Evolutionary conservation across 2,113 vertebrate species (phyloP), one percentile per base, ranked within the genome.

Genomic region (Leptodactylus fuscus): DNA sequence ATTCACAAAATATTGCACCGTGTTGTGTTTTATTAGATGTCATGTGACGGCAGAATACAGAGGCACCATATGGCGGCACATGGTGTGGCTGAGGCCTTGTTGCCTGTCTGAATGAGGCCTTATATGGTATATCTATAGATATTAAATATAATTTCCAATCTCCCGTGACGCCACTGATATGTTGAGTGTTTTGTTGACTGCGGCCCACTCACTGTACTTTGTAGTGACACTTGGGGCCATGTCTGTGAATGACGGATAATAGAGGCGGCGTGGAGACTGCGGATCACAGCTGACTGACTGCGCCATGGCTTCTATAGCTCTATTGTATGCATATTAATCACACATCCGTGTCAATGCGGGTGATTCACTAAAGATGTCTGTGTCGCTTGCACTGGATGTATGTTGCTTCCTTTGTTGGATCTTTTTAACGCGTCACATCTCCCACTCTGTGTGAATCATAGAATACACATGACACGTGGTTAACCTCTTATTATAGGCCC

Each of bases 401-500:
- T 41, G 18, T 15, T 41, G 18, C 22, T 2, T 79, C n/a, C 32
- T 79, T 24, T 78, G 32, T 36, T n/a, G 32, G 20, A 15, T 78
- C 32, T 55, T 48, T 48, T 0, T 29, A 34, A 29, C 73, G 49
- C 34, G 2, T 79, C 76, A 38, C 27, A 15, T 58, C 51, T 53
- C 48, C 75, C 75, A 77, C 49, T 53, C 48, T 41, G 1, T 36
- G 34, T 58, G 41, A 75, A 15, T 75, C 71, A 49, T 75, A 34
- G 15, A n/a, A n/a, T 36, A 41, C 5, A 49, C 16, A 77, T 55
- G 49, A 20, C 13, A 77, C 75, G n/a, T 36, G 29, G 10, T 34
- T 55, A 36, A 58, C 12, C 13, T 11, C 46, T 48, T 48, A 48
- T 5, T 41, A 5, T 5, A 41, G 38, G 8, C 8, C 8, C 4